These are phyloP conservation scores for Masnerella sp. DNA, from an alignment of 2,888 invertebrate species.

Conservation along the genomic window DNA sequence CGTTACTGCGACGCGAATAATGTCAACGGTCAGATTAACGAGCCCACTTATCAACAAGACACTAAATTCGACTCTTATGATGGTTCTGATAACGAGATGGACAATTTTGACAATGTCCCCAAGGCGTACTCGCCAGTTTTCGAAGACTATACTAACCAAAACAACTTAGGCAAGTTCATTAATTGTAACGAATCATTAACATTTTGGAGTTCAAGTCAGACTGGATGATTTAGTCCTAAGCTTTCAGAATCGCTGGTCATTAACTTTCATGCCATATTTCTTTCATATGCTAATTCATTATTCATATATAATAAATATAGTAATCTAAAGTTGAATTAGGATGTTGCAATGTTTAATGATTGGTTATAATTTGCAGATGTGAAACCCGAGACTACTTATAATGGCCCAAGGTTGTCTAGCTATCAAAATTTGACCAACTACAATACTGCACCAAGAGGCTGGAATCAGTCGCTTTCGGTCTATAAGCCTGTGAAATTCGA, in stretches of 20 bases:
- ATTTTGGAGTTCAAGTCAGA: too few species aligned
- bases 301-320: too few species aligned
- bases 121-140: slow-evolving; percentile 3
- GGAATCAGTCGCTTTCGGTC: slow-evolving; percentile 84
- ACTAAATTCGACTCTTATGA: slow-evolving; percentile 5
- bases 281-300: too few species aligned
- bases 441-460: slow-evolving; percentile 90
- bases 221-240: too few species aligned
- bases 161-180: slow-evolving; percentile 31
- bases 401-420: slow-evolving; percentile 73
- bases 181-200: too few species aligned
- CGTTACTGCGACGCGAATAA: too few species aligned
- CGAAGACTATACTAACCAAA: slow-evolving; percentile 10
- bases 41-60: too few species aligned
- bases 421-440: slow-evolving; percentile 82
- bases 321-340: too few species aligned
- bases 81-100: slow-evolving; percentile 7
- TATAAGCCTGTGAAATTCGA: slow-evolving; percentile 87
- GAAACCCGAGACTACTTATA: slow-evolving; percentile 69
- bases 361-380: slow-evolving; percentile 63
- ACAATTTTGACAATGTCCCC: slow-evolving; percentile 1
- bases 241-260: too few species aligned
- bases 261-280: too few species aligned
- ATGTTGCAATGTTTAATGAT: too few species aligned
- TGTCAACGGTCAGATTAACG: too few species aligned